Evolutionary conservation across 2,113 vertebrate species (phyloP), one percentile per base, ranked within the genome.

Genomic region (Xyrauchen texanus): DNA sequence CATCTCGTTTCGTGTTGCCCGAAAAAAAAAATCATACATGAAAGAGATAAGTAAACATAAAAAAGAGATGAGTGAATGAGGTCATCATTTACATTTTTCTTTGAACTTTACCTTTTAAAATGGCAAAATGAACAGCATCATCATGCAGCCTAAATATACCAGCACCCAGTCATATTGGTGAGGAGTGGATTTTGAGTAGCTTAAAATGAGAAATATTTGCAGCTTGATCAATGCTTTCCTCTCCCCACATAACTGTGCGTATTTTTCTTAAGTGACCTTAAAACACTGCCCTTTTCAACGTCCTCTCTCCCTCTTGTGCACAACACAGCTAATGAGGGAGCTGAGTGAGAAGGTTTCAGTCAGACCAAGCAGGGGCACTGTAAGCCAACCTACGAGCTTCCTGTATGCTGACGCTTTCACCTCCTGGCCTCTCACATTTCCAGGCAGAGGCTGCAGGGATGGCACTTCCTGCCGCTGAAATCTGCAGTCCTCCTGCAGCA

Each of bases 261-360:
- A 77, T 69, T 72, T 77, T 68, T 74, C 81, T 73, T 73, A 78
- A 78, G 76, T 81, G 82, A 80, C 82, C 78, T 84, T 84, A 84
- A 84, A 81, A 71, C 63, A 63, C 69, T 84, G 82, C 55, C 75
- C 69, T 63, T 61, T 82, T 87, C 66, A 71, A 51, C 49, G 16
- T 47, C 47, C 66, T 76, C 67, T 81, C 13, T 80, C 63, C 70
- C 42, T 34, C 4, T n/a, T 4, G 57, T 46, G 70, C 67, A 51
- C 55, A 55, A 49, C 57, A 62, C 66, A 45, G 62, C 77, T 86
- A 82, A 72, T 86, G 77, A 81, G 52, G 61, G 58, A 65, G 74
- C 82, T 44, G 68, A 69, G 16, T 47, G 47, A 58, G 46, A 46
- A 49, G 71, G 61, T 70, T 61, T 65, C 51, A 61, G 70, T 44